These are phyloP conservation scores for Palythoa caribaeorum DNA, from an alignment of 92 coral and sea anemone genomes.

Conservation along the genomic window DNA sequence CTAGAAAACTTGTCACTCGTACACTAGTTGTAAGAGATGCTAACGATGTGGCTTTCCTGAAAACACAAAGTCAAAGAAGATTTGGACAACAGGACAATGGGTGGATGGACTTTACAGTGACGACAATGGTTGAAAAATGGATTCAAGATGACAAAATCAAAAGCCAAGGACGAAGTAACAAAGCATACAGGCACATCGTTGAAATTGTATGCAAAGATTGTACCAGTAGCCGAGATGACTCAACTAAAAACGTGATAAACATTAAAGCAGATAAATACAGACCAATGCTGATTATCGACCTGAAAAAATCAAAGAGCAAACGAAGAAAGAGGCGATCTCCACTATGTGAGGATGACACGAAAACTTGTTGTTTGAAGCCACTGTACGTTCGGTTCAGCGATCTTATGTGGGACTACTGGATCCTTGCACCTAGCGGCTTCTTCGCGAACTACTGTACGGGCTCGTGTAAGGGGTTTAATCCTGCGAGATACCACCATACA, in stretches of 20 bases:
- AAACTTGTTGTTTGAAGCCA: constrained; percentile 63
- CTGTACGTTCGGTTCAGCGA: constrained; percentile 65
- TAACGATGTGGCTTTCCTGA: neutral
- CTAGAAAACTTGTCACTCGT: neutral
- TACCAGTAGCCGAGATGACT: neutral
- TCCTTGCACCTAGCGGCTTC: constrained; percentile 68
- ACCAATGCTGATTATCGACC: constrained; percentile 71
- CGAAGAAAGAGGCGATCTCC: constrained; percentile 52
- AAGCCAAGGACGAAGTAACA: constrained; percentile 31
- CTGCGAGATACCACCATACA: constrained; percentile 52
- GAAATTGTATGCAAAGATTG: constrained; percentile 69
- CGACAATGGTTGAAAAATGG: constrained; percentile 59
- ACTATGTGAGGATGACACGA: constrained; percentile 49
- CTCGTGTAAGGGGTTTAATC: constrained; percentile 53
- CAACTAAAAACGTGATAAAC: constrained; percentile 44
- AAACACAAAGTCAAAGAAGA: constrained; percentile 26
- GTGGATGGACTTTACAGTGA: constrained; percentile 60
- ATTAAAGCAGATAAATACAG: constrained; percentile 57
- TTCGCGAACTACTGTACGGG: constrained; percentile 77
- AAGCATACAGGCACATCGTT: constrained; percentile 32
- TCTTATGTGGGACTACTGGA: constrained; percentile 82
- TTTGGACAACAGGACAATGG: constrained; percentile 38
- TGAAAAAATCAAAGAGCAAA: constrained; percentile 45
- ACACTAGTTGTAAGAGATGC: constrained; percentile 14
- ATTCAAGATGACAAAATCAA: constrained; percentile 36